These are phyloP conservation scores for Acronicta aceris DNA, from an alignment of 2,888 invertebrate species.

Conservation along the genomic window DNA sequence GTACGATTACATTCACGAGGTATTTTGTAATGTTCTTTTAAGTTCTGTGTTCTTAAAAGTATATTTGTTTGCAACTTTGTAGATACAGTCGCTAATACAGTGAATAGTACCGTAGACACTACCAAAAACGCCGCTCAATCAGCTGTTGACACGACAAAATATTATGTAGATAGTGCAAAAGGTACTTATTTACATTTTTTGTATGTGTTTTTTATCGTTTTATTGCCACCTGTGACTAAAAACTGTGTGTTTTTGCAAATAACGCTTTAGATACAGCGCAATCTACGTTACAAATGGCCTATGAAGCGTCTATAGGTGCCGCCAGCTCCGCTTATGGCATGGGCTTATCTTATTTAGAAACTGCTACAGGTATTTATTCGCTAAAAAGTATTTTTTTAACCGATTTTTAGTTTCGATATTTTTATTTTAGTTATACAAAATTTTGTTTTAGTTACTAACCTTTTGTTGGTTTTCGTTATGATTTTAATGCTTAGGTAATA, in stretches of 20 bases:
- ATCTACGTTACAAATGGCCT: slow-evolving; percentile 70
- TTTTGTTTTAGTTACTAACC: slow-evolving; percentile 2
- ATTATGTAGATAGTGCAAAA: slow-evolving; percentile 75
- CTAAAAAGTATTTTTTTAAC: slow-evolving; percentile 5
- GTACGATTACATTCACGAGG: background rate
- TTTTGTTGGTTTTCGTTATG: slow-evolving; percentile 30
- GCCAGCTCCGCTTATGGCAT: slow-evolving; percentile 74
- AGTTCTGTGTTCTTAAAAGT: no score
- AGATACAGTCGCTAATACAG: slow-evolving; percentile 71
- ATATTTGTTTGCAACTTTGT: slow-evolving; percentile 45
- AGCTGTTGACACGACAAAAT: slow-evolving; percentile 72
- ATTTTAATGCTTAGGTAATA: slow-evolving; percentile 1
- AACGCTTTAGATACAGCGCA: slow-evolving; percentile 75
- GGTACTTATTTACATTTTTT: slow-evolving; percentile 64
- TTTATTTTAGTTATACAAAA: slow-evolving; percentile 17
- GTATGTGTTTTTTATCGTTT: slow-evolving; percentile 37
- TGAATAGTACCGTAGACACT: slow-evolving; percentile 68
- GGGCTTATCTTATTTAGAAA: slow-evolving; percentile 75
- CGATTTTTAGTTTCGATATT: slow-evolving; percentile 10
- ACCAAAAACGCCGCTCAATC: slow-evolving; percentile 72
- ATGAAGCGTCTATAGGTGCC: slow-evolving; percentile 69
- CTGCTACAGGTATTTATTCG: slow-evolving; percentile 66
- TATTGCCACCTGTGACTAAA: slow-evolving; percentile 54
- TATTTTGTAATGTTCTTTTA: slow-evolving; percentile 8
- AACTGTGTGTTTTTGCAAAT: slow-evolving; percentile 55